phyloP scores from a whole-genome alignment of 1,140 invertebrate genomes.

The Caerostris darwini region DNA sequence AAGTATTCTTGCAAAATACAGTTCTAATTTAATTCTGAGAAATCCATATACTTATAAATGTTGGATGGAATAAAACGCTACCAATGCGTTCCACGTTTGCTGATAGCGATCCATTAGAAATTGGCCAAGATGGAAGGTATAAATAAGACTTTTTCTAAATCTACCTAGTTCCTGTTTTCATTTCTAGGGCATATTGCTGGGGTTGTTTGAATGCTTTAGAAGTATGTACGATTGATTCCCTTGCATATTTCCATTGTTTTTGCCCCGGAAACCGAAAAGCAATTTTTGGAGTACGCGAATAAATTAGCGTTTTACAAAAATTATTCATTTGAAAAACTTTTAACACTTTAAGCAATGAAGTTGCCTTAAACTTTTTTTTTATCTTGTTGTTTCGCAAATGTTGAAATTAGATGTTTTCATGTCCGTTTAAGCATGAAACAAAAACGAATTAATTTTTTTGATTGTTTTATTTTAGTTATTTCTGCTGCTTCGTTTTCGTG shows the following conservation, averaged over 20 bases:
- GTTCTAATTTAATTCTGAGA: too few relatives aligned
- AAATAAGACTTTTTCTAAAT: background rate
- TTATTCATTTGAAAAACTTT: conserved; percentile 18
- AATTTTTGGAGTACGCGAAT: background rate
- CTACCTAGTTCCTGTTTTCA: background rate
- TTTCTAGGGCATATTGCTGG: background rate
- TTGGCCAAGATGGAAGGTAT: background rate
- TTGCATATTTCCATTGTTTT: conserved; percentile 14
- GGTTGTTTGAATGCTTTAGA: conserved; percentile 16
- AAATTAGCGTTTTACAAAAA: background rate
- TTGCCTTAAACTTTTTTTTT: background rate
- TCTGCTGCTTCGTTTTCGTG: too few relatives aligned
- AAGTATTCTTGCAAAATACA: too few relatives aligned
- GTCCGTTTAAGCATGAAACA: background rate
- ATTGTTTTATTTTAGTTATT: background rate
- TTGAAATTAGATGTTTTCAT: background rate
- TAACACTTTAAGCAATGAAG: background rate
- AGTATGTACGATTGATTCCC: conserved; percentile 14
- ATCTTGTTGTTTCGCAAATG: background rate
- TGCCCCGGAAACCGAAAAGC: background rate
- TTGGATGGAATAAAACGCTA: background rate
- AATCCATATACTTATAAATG: too few relatives aligned
- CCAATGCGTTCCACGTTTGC: background rate
- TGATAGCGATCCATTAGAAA: background rate
- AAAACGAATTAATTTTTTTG: background rate